Evolutionary conservation across 1,140 invertebrate species (phyloP), one percentile per base, ranked within the genome.

Genomic region (Galendromus occidentalis): DNA sequence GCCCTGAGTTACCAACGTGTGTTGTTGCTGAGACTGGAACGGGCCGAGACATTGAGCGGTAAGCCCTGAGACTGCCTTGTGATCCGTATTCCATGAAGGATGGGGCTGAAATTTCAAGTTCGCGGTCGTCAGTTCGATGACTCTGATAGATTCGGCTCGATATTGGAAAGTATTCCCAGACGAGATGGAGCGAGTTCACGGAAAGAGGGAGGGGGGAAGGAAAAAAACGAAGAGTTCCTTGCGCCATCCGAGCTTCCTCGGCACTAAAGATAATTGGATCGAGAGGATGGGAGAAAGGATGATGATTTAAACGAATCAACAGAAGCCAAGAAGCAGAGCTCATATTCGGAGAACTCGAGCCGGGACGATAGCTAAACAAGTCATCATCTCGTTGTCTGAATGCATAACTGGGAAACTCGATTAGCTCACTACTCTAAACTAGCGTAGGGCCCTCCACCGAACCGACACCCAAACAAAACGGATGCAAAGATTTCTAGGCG

Each of bases 51-150:
- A 59, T 25, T 59, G 51, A 25, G 14, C 51, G 25, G 51, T 59
- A 59, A 59, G 51, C 51, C 51, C 51, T 2, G 51, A 59, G 25
- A 59, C 51, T 33, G 51, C 51, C 22, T 59, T 59, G 51, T 59
- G 51, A 59, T 59, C 51, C 51, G 51, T 59, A 59, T 59, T 59
- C 51, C 51, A 59, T 22, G 51, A 59, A 59, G 51, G 51, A 33
- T 59, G 51, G 51, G 22, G 51, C 51, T 59, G 22, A 17, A 59
- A 33, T 18, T 18, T 29, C 33, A 14, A 25, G 14, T 20, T 59
- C 25, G 2, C 2, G 22, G n/a, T 29, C 51, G 14, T 29, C 20
- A 59, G 51, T 9, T 20, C 25, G 51, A 29, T 17, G 25, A 17
- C 12, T 29, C 25, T 29, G 14, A 22, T 59, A 22, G 22, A 59